Base-by-base conservation (phyloP, 2,888 invertebrate species). In the Abscondita cerata region DNA sequence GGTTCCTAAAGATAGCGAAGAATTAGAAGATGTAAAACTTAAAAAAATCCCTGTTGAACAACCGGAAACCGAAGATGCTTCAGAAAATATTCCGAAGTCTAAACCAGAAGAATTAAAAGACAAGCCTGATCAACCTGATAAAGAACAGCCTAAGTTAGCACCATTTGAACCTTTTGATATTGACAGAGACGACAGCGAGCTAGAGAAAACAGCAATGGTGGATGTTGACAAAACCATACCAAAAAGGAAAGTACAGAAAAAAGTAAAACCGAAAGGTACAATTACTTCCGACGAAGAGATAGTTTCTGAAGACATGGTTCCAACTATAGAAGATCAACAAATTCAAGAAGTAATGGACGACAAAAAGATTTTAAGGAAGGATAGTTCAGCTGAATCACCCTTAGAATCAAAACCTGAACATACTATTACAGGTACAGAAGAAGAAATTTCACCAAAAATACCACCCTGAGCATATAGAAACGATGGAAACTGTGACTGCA, bases 151-250 rank as follows among this genome's bases (percentile, higher is more conserved):
- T 1, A 77, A 80, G 61, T 6, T 65, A 75, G 38, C 70, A 52
- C 66, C 73, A 12, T 80, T 82, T 64, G 69, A 80, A 68, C 80
- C 81, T 1, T 76, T 76, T 58, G 79, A 80, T 33, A 72, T 78
- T 34, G 75, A 78, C 55, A 61, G 72, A 5, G 79, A 81, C 59
- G 77, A 82, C 61, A 75, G 75, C 36, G 76, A 80, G 68, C 70
- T 75, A 51, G 77, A 78, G 65, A 68, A 66, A 73, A 81, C 81
- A 54, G 81, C 71, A 52, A 40, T 19, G 4, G 38, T 34, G 11
- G 11, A 13, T 12, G 54, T 13, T 48, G 25, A 66, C 54, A 46
- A 66, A 63, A 41, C 46, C 36, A 53, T 59, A 56, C 25, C 59
- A 50, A 34, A 44, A 47, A 55, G 34, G 20, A 48, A 55, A 18